These are phyloP conservation scores for Cosmorhoe ocellata DNA, from an alignment of 2,888 invertebrate species.

Conservation along the genomic window DNA sequence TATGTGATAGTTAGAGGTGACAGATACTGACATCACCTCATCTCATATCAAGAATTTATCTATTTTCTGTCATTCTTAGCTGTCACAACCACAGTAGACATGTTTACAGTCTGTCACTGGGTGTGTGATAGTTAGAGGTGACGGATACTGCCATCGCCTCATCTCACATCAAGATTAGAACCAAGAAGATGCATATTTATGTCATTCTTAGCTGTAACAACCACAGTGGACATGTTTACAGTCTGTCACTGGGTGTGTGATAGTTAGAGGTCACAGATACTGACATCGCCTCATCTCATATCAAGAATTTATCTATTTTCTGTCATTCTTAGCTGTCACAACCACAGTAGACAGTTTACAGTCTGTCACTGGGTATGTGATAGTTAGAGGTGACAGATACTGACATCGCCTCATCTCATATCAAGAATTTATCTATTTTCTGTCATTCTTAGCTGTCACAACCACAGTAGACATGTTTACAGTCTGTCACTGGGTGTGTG, in stretches of 20 bases:
- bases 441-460: neutral
- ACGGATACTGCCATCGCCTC: conserved; percentile 37
- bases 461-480: conserved; percentile 8
- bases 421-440: neutral
- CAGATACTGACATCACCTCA: neutral
- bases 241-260: conserved; percentile 28
- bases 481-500: conserved; percentile 22
- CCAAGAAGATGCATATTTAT: neutral
- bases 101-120: conserved; percentile 31
- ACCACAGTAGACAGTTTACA: conserved; percentile 4
- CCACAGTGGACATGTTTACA: conserved; percentile 31
- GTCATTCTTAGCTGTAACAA: conserved; percentile 23
- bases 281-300: conserved; percentile 1
- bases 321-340: neutral
- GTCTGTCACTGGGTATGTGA: conserved; percentile 21
- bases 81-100: conserved; percentile 19
- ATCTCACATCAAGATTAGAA: neutral
- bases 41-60: neutral
- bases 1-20: conserved; percentile 4
- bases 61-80: conserved; percentile 9
- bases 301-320: too few species aligned
- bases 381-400: neutral
- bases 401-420: neutral
- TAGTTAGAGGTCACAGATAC: conserved; percentile 7
- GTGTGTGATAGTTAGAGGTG: conserved; percentile 20